These are phyloP conservation scores for Zaprionus capensis DNA, from an alignment of 1,140 invertebrate genomes.

Conservation along the genomic window DNA sequence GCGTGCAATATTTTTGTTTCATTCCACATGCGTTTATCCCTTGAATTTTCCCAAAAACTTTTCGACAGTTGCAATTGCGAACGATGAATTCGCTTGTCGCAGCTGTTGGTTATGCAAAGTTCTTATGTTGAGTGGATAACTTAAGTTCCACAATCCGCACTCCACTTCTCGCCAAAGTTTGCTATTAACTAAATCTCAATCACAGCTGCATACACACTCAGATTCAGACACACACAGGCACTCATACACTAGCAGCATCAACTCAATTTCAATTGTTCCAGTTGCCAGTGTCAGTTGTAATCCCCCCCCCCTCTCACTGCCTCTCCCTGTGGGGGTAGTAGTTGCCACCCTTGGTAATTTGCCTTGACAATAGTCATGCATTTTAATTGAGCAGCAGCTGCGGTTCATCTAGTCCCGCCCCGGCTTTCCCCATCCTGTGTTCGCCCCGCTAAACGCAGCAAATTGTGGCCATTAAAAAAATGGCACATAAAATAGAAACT, in stretches of 20 bases:
- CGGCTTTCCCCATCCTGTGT: background rate
- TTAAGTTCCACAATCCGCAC: constrained; percentile 40
- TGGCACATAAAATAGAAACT: constrained; percentile 76
- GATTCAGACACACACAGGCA: background rate
- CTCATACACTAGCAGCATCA: constrained; percentile 22
- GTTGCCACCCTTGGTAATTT: constrained; percentile 62
- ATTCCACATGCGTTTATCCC: background rate
- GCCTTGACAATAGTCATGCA: constrained; percentile 78
- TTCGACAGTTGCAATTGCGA: constrained; percentile 59
- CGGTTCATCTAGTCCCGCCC: constrained; percentile 56
- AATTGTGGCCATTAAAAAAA: constrained; percentile 78
- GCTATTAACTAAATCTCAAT: constrained; percentile 68
- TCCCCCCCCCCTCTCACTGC: background rate
- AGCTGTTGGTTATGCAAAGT: constrained; percentile 69
- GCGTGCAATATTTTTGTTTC: background rate
- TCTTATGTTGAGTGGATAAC: constrained; percentile 68
- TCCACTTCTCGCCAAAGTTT: constrained; percentile 45
- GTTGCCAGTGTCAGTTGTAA: constrained; percentile 61
- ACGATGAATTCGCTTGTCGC: constrained; percentile 55
- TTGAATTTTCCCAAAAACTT: constrained; percentile 51
- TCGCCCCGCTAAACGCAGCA: constrained; percentile 68
- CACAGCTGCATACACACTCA: constrained; percentile 45
- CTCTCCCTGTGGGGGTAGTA: constrained; percentile 21
- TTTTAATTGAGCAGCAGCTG: constrained; percentile 81
- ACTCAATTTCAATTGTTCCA: constrained; percentile 70